Base-by-base conservation (phyloP, 1,140 invertebrate genomes). In the Brachionus sp. region DNA sequence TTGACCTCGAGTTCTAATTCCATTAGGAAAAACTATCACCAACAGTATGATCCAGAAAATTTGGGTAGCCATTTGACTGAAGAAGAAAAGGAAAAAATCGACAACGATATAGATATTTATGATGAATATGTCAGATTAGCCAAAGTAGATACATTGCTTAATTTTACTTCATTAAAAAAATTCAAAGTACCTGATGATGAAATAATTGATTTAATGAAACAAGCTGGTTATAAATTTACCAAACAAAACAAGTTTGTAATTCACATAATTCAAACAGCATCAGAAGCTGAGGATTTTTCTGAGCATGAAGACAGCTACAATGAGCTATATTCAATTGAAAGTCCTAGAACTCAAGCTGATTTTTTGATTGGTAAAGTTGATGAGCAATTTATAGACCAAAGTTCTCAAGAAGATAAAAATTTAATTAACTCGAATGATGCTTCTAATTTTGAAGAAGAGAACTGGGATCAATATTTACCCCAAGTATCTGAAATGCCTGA, bases 11-110 rank as follows among this genome's bases (percentile, higher is more conserved):
- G 39, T 10, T 75, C 70, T 3, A 75, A 75, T 13, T 46, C 29
- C 10, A 23, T n/a, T 0, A 75, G 39, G 25, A 10, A 46, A 4
- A 25, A 25, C 16, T 7, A 19, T 12, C 10, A n/a, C 25, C 19
- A 75, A 9, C n/a, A 70, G 6, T 19, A 23, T 39, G 35, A 70
- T 35, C 2, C 66, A 7, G 16, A 70, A 3, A 16, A 37, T 19
- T 19, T 70, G 29, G 66, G 12, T 1, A 39, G 66, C 9, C 66
- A 70, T 70, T 70, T 70, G 35, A 70, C 66, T 19, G 70, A 75
- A 46, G 70, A 75, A 46, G 70, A 75, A 29, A 44, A 75, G 29
- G 70, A 75, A 75, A 75, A 75, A n/a, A 25, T 75, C 13, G 39
- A 75, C 12, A 75, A 75, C 46, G 19, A 75, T 46, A 75, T 75